A percentile compares a stretch with the other conserved stretches of the same genome.
These are phyloP conservation scores for Megathymus violae DNA, from an alignment of 1,140 invertebrate species.

Conservation along the genomic window DNA sequence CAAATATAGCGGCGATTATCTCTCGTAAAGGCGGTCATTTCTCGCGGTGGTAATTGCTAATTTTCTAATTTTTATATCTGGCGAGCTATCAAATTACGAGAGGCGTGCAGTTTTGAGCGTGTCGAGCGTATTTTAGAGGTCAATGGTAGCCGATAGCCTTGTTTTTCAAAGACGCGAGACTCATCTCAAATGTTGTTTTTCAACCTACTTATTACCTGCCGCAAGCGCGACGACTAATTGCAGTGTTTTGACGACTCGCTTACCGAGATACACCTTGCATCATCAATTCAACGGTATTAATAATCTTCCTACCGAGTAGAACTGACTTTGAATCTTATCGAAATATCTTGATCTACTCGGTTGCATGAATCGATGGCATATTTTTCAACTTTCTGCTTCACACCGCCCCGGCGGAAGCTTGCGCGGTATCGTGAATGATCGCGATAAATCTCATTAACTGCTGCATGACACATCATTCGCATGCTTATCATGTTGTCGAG, in stretches of 20 bases:
- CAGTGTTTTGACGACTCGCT: conserved; percentile 6
- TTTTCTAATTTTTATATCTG: conserved; percentile 34
- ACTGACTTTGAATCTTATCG: neutral
- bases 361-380: conserved; percentile 16
- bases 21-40: conserved; percentile 18
- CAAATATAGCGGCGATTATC: conserved; percentile 25
- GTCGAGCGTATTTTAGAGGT: conserved; percentile 35
- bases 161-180: conserved; percentile 26
- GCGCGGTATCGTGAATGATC: conserved; percentile 24
- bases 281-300: conserved; percentile 17
- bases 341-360: conserved; percentile 3
- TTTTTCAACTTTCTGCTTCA: conserved; percentile 22
- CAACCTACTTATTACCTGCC: conserved; percentile 37
- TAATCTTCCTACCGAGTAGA: conserved; percentile 1
- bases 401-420: conserved; percentile 22
- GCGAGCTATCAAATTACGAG: conserved; percentile 31
- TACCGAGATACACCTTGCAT: conserved; percentile 2
- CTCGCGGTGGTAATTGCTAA: conserved; percentile 26
- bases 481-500: conserved; percentile 38
- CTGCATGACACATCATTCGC: conserved; percentile 45
- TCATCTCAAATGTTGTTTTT: conserved; percentile 29
- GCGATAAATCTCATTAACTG: conserved; percentile 31
- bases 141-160: conserved; percentile 40
- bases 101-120: conserved; percentile 26
- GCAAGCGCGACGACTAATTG: conserved; percentile 14